Evolutionary conservation across 2,888 invertebrate genomes (phyloP).

Genomic region (Patella caerulea): DNA sequence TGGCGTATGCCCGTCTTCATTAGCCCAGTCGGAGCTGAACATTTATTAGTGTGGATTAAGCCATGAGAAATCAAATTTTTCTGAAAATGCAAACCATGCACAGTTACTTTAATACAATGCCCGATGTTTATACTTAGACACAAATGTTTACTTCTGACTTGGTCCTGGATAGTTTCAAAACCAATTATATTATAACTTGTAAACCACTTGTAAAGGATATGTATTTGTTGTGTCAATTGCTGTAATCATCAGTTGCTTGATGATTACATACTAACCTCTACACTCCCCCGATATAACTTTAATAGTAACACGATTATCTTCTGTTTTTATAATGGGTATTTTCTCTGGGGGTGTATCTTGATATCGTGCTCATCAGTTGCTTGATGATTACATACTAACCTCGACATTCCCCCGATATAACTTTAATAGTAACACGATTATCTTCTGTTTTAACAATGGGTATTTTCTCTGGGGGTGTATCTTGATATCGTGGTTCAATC

Average conservation of each 20-base stretch:
- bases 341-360: constrained; percentile 55
- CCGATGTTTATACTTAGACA: too few species aligned
- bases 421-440: constrained; percentile 47
- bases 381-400: constrained; percentile 35
- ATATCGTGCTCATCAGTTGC: constrained; percentile 31
- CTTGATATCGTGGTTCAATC: constrained; percentile 55
- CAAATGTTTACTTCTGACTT: too few species aligned
- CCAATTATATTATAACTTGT: too few species aligned
- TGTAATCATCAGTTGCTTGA: not conserved
- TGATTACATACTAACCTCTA: constrained; percentile 38
- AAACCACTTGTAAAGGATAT: not conserved
- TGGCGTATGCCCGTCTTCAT: too few species aligned
- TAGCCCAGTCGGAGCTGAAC: too few species aligned
- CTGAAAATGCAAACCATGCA: too few species aligned
- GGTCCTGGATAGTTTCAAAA: too few species aligned
- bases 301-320: constrained; percentile 46
- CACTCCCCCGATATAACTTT: constrained; percentile 56
- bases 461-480: constrained; percentile 52
- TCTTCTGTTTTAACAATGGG: constrained; percentile 46
- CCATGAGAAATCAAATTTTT: too few species aligned
- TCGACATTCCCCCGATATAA: constrained; percentile 54
- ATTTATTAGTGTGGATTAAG: too few species aligned
- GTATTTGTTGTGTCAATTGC: not conserved
- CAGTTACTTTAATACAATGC: too few species aligned
- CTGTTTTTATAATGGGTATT: constrained; percentile 46